Evolutionary conservation across 2,888 invertebrate genomes (phyloP), one percentile per base, ranked within the genome.

Genomic region (Pachydiplax longipennis): DNA sequence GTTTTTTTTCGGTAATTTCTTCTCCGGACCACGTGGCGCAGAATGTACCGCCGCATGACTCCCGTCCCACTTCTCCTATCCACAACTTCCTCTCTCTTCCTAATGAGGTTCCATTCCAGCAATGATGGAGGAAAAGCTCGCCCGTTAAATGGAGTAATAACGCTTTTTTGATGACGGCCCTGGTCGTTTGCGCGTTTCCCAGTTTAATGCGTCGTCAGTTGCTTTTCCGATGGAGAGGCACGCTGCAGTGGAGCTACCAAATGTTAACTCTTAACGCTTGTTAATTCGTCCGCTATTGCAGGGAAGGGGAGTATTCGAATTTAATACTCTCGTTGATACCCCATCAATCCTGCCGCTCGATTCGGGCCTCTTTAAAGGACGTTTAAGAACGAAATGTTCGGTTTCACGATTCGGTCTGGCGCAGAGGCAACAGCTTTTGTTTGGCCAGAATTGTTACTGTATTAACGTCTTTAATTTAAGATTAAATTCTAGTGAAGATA

Each of bases 1-100:
- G 18, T 83, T 13, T 83, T 83, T 53, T 83, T 83, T 53, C 83
- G 8, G 15, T 82, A 44, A 44, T 37, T 25, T 37, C 15, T 53
- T 58, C 83, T 58, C 31, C 58, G 18, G 35, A 58, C 83, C 83
- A 83, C 83, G 58, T 83, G 83, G 83, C 58, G 58, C 83, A 83
- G 31, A 61, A n/a, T n/a, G 22, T 22, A 22, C 53, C 83, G 31
- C 31, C 53, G 48, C n/a, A 13, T 44, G 44, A 6, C 82, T 83
- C 83, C 12, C 18, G 31, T 18, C 13, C 83, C 48, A 22, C 6
- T 81, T 40, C 40, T 6, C 44, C 81, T 37, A 37, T 44, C 44
- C 44, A 44, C 44, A 44, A 44, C 81, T 65, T 65, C 65, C 18
- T 25, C 25, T 22, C 65, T 44, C 44, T 10, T 44, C 44, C 44